Evolutionary conservation across 2,888 invertebrate genomes (phyloP).

Genomic region (Gibbula magus): DNA sequence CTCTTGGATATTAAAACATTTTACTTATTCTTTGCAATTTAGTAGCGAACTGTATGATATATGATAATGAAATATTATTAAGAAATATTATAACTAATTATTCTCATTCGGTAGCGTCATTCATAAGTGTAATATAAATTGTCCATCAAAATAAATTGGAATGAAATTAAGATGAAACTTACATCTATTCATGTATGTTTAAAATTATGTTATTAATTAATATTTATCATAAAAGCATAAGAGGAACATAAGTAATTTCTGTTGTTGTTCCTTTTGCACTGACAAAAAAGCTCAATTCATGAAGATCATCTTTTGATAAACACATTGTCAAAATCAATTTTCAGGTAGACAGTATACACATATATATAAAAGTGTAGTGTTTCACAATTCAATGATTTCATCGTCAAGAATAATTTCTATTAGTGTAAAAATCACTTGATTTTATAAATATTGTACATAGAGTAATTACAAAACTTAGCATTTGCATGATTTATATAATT

Average conservation of each 20-base stretch:
- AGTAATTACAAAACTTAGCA: background rate
- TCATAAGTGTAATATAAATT: too few relatives aligned
- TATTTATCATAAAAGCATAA: background rate
- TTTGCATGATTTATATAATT: conserved; percentile 13
- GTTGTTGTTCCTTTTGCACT: background rate
- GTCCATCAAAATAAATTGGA: too few relatives aligned
- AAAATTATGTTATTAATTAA: too few relatives aligned
- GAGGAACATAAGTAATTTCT: background rate
- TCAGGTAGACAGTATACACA: background rate
- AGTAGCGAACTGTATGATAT: too few relatives aligned
- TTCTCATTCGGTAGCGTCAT: background rate
- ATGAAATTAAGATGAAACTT: background rate
- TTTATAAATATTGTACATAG: too few relatives aligned
- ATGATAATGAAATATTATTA: background rate
- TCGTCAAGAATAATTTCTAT: too few relatives aligned
- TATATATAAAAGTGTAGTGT: background rate
- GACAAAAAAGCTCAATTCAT: background rate
- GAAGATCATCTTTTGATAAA: background rate
- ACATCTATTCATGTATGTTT: background rate
- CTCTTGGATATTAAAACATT: background rate
- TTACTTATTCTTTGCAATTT: background rate
- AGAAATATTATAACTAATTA: background rate
- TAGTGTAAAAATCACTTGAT: too few relatives aligned
- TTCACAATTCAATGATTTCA: background rate
- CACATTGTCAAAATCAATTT: background rate